phyloP scores from a whole-genome alignment of 2,113 vertebrate genomes.

The Aegotheles bennettii region DNA sequence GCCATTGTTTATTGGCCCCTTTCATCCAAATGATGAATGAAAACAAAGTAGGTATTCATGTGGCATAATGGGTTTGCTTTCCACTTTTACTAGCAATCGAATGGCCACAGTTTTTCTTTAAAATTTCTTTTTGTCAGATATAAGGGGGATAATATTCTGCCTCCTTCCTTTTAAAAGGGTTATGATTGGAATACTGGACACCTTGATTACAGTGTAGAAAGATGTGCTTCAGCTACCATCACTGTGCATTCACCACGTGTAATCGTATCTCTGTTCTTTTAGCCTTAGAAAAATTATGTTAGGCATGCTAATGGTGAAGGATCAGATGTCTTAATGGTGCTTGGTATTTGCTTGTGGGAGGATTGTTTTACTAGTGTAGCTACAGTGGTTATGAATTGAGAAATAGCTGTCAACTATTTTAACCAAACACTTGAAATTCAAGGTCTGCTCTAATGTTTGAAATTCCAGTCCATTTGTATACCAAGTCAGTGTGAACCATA shows the following conservation, averaged over 20 bases:
- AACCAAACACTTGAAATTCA: background rate
- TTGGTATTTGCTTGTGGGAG: background rate
- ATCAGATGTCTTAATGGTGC: background rate
- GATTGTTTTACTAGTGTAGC: background rate
- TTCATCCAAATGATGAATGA: background rate
- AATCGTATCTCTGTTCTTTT: background rate
- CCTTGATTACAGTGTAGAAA: background rate
- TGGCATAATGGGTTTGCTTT: background rate
- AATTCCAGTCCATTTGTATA: background rate
- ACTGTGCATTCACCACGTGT: background rate
- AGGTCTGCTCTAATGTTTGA: background rate
- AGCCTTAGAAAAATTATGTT: background rate
- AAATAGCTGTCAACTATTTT: background rate
- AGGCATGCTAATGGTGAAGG: background rate
- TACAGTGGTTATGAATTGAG: background rate
- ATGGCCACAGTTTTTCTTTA: background rate
- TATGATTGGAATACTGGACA: background rate
- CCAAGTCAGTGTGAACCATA: background rate
- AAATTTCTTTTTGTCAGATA: background rate
- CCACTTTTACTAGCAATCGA: background rate
- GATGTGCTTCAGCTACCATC: background rate
- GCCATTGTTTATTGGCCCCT: background rate
- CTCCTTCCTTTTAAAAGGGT: background rate
- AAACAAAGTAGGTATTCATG: background rate
- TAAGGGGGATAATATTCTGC: background rate